Conservation (phyloP, 1,140 invertebrate species). For the Brachionus koreanus region DNA sequence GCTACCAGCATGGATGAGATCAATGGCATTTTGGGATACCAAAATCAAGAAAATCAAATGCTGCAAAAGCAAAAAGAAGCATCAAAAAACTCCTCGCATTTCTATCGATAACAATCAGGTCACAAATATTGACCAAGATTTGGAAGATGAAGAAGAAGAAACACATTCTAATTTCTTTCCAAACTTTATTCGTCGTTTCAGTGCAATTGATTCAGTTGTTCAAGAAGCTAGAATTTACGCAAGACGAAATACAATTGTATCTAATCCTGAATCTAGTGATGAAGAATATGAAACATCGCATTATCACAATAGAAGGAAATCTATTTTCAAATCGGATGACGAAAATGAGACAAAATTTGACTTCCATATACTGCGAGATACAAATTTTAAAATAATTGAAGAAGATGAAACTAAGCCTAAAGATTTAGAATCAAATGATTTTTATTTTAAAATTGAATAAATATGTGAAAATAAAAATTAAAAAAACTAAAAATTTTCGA, state of each 20-base stretch:
- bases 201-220: constrained; percentile 7
- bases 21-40: neutral
- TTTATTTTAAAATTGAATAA: neutral
- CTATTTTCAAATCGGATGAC: neutral
- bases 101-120: neutral
- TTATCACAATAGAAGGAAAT: neutral
- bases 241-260: constrained; percentile 12
- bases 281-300: neutral
- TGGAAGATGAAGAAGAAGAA: neutral
- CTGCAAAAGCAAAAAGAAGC: neutral
- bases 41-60: constrained; percentile 1
- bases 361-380: neutral
- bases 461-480: no score
- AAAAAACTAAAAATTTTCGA: no score
- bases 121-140: neutral
- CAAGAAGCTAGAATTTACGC: constrained; percentile 1
- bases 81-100: neutral
- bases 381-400: neutral
- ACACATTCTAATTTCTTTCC: neutral
- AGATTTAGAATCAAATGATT: neutral
- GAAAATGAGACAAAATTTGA: neutral
- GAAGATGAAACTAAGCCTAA: neutral
- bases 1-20: neutral
- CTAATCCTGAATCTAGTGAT: neutral
- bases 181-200: neutral